Conservation (phyloP, 2,113 vertebrate genomes). For the Corythoichthys haematopterus region DNA sequence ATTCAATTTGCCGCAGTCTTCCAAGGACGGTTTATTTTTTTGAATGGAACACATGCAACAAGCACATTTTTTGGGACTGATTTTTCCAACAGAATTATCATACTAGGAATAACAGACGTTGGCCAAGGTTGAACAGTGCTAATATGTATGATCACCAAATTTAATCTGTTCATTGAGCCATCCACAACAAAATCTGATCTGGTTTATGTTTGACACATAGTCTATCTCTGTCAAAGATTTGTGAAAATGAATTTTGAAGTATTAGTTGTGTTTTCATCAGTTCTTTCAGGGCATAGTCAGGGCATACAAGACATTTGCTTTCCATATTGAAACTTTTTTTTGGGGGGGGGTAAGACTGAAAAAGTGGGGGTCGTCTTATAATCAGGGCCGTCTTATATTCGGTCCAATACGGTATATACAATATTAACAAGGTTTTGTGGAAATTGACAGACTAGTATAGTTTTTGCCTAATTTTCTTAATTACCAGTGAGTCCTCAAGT, state of each 20-base stretch:
- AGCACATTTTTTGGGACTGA: constrained; percentile 17
- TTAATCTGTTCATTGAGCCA: neutral
- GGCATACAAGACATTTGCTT: too few relatives aligned
- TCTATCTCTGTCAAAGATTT: neutral
- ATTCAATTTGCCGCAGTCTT: constrained; percentile 39
- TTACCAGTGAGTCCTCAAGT: too few relatives aligned
- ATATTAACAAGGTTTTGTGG: too few relatives aligned
- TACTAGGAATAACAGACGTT: neutral
- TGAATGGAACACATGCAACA: constrained; percentile 28
- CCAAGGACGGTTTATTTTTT: constrained; percentile 51
- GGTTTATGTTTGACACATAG: neutral
- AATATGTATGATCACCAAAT: constrained; percentile 1
- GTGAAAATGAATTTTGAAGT: neutral
- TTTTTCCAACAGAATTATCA: constrained; percentile 30
- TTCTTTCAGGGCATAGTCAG: too few relatives aligned
- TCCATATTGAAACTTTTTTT: too few relatives aligned
- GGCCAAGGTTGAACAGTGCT: neutral
- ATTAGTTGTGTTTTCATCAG: too few relatives aligned
- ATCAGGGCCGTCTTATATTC: too few relatives aligned
- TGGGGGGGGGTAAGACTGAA: too few relatives aligned
- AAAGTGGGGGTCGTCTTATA: too few relatives aligned
- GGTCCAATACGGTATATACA: too few relatives aligned
- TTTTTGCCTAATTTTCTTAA: too few relatives aligned
- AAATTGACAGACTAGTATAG: too few relatives aligned
- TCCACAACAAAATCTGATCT: neutral